Evolutionary conservation across 2,113 vertebrate species (phyloP).

Genomic region (Chaenogobius annularis): DNA sequence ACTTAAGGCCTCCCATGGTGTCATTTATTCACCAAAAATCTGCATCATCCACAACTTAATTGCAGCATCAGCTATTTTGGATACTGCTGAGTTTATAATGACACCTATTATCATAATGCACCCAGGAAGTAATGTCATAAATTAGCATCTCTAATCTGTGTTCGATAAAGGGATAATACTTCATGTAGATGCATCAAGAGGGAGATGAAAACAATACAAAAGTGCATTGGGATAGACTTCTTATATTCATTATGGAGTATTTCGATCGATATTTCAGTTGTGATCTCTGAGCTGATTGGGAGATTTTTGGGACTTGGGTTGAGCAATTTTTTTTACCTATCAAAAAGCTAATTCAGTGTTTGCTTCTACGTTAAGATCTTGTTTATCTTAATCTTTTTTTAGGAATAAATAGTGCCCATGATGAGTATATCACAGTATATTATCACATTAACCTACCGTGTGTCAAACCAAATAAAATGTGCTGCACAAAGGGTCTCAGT

Average conservation of each 20-base stretch:
- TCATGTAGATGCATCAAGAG: neutral
- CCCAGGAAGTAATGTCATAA: neutral
- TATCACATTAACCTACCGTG: neutral
- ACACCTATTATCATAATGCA: constrained; percentile 1
- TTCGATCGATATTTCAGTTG: no score
- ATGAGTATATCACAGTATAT: neutral
- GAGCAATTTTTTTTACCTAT: no score
- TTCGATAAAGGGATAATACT: neutral
- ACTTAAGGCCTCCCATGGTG: neutral
- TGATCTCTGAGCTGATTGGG: no score
- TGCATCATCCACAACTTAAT: neutral
- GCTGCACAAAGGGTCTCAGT: neutral
- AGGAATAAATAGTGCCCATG: neutral
- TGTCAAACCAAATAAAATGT: neutral
- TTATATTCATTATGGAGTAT: no score
- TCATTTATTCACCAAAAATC: neutral
- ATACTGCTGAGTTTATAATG: neutral
- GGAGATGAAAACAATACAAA: neutral
- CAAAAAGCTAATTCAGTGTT: neutral
- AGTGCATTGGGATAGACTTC: no score
- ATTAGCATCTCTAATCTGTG: neutral
- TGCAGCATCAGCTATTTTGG: constrained; percentile 1
- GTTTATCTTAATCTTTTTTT: no score
- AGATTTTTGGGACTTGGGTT: no score
- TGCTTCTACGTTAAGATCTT: no score